These are phyloP conservation scores for Odontocerum albicorne DNA, from an alignment of 2,888 invertebrate species.

Conservation along the genomic window DNA sequence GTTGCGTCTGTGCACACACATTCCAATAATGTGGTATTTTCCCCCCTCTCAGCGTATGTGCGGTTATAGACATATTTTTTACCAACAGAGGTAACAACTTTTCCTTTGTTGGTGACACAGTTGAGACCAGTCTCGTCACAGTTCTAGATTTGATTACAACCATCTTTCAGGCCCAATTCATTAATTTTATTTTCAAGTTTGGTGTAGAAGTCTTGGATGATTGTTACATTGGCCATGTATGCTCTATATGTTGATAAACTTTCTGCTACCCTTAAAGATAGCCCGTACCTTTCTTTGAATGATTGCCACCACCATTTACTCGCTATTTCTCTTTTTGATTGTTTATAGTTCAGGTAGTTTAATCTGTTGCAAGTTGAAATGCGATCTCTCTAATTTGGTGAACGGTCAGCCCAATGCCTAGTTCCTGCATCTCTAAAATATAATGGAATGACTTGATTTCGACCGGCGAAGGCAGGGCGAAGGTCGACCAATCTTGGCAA, in stretches of 20 bases:
- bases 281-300: conserved; percentile 21
- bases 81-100: conserved; percentile 36
- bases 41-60: conserved; percentile 36
- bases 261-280: conserved; percentile 31
- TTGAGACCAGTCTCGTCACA: conserved; percentile 37
- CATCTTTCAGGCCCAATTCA: conserved; percentile 18
- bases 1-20: no score
- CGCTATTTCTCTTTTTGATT: conserved; percentile 26
- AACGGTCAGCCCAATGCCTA: conserved; percentile 15
- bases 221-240: conserved; percentile 26
- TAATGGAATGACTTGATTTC: conserved; percentile 2
- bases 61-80: conserved; percentile 35
- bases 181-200: conserved; percentile 27
- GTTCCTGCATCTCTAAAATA: conserved; percentile 18
- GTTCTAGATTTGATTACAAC: no score
- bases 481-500: conserved; percentile 8
- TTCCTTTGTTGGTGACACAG: conserved; percentile 34
- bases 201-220: conserved; percentile 26
- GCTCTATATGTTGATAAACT: conserved; percentile 24
- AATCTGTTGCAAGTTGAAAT: conserved; percentile 23
- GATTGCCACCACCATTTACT: conserved; percentile 30
- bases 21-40: conserved; percentile 34
- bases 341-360: conserved; percentile 20
- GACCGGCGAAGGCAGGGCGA: not conserved
- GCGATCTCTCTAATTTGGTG: conserved; percentile 24